Percentiles rank a stretch among this genome's conserved stretches.
Conservation (phyloP, 2,113 vertebrate genomes). For the Puma concolor region DNA sequence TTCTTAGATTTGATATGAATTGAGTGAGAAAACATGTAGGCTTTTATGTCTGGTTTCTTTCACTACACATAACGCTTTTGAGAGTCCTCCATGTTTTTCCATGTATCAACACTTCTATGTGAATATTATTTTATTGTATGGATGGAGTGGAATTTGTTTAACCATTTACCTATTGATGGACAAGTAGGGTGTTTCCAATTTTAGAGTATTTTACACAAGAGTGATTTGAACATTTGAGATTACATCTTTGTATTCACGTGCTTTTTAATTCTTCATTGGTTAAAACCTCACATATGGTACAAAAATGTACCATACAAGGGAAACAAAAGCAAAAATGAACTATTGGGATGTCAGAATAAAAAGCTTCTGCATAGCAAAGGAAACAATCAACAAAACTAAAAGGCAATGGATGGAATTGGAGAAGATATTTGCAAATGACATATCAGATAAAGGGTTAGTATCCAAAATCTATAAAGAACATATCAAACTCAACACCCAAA, state of each 20-base stretch:
- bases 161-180: not conserved
- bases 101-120: not conserved
- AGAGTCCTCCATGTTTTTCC: slow-evolving; percentile 1
- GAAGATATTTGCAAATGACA: too few species aligned
- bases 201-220: not conserved
- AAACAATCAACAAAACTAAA: too few species aligned
- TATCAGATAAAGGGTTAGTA: too few species aligned
- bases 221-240: not conserved
- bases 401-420: too few species aligned
- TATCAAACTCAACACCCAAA: too few species aligned
- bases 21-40: not conserved
- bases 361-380: too few species aligned
- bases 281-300: not conserved
- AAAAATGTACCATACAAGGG: not conserved
- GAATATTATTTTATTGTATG: not conserved
- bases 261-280: not conserved
- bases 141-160: not conserved
- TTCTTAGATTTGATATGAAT: not conserved
- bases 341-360: too few species aligned
- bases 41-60: not conserved
- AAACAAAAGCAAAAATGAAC: too few species aligned
- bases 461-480: too few species aligned
- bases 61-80: not conserved
- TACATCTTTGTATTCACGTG: not conserved
- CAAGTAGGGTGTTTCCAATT: not conserved